Percentiles rank a stretch among this genome's conserved stretches.
phyloP scores from a whole-genome alignment of 2,113 vertebrate genomes.

The Donacobius atricapilla region DNA sequence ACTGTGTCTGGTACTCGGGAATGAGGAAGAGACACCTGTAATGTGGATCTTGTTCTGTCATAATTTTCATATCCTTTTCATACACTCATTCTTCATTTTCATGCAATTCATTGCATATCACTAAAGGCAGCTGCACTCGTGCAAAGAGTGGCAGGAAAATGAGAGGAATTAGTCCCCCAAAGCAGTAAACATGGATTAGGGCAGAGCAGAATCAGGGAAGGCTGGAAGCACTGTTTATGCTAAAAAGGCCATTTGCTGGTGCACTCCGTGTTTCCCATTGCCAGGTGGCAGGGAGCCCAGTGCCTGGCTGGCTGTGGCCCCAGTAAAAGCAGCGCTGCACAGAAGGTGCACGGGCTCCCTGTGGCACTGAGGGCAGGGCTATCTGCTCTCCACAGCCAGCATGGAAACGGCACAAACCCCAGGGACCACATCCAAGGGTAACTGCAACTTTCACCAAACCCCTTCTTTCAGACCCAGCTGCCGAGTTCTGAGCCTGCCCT shows the following conservation, averaged over 20 bases:
- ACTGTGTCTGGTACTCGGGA: not conserved
- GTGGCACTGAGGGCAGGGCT: not conserved
- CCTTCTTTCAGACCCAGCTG: not conserved
- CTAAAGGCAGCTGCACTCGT: not conserved
- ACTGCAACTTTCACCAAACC: not conserved
- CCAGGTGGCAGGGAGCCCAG: slow-evolving; percentile 5
- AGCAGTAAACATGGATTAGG: not conserved
- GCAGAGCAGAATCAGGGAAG: not conserved
- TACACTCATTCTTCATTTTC: not conserved
- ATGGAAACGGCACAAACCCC: not conserved
- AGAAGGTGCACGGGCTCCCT: not conserved
- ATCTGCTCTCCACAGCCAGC: not conserved
- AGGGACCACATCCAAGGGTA: not conserved
- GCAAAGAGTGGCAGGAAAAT: not conserved
- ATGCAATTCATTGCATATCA: not conserved
- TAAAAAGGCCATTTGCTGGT: not conserved
- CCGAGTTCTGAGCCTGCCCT: not conserved
- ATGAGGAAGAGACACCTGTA: not conserved
- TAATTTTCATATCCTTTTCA: slow-evolving; percentile 6
- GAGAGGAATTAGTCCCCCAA: not conserved
- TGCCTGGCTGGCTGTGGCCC: not conserved
- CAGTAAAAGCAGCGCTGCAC: not conserved
- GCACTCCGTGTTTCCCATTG: not conserved
- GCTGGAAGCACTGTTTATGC: not conserved
- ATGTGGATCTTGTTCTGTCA: not conserved